These are phyloP conservation scores for Erynnis tages DNA, from an alignment of 2,888 invertebrate species.

Conservation along the genomic window DNA sequence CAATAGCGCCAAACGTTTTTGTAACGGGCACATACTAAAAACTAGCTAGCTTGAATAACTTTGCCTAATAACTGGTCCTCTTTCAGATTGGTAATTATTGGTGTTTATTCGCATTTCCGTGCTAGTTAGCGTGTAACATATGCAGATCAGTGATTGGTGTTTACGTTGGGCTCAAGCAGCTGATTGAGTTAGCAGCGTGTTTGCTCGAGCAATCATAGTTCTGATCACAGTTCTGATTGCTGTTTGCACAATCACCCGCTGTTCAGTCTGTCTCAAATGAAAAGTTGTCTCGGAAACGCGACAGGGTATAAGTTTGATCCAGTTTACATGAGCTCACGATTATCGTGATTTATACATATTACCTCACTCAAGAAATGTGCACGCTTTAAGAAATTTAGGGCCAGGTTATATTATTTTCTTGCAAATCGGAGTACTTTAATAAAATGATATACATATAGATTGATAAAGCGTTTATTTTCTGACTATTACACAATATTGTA, in stretches of 20 bases:
- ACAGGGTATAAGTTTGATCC: no score
- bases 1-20: no score
- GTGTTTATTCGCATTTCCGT: constrained; percentile 22
- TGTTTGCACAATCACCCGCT: constrained; percentile 23
- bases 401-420: no score
- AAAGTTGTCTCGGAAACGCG: not conserved
- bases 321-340: no score
- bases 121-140: constrained; percentile 24
- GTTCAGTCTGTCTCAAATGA: constrained; percentile 2
- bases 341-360: no score
- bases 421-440: no score
- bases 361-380: no score
- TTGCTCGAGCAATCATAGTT: constrained; percentile 26
- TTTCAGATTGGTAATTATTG: constrained; percentile 7
- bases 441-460: no score
- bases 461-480: no score
- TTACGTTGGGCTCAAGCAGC: constrained; percentile 24
- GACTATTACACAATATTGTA: no score
- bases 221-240: constrained; percentile 27
- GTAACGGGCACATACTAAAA: no score
- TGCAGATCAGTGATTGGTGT: constrained; percentile 28
- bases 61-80: constrained; percentile 9
- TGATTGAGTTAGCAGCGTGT: constrained; percentile 26
- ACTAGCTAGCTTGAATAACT: not conserved
- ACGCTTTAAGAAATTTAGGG: no score